Evolutionary conservation across 2,113 vertebrate species (phyloP).

Genomic region (Phyllostomus discolor): DNA sequence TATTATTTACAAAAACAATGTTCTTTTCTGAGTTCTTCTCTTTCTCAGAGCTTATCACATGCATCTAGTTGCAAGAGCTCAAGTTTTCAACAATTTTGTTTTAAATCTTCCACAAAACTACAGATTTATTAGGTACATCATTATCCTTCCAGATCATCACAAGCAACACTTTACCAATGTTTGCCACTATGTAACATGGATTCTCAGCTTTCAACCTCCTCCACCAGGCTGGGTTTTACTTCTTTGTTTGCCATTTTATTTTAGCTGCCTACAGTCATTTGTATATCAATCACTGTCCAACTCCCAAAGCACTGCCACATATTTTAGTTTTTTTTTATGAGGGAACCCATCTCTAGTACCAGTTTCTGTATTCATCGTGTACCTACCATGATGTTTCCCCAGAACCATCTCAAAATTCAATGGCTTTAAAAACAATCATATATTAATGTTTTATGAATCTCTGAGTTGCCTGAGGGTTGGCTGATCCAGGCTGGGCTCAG

Average conservation of each 20-base stretch:
- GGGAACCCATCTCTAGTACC: not conserved
- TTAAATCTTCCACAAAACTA: not conserved
- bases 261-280: not conserved
- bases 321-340: not conserved
- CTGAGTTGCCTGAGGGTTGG: not conserved
- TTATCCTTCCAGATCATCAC: not conserved
- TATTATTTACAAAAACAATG: not conserved
- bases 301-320: not conserved
- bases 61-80: not conserved
- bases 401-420: not conserved
- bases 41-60: not conserved
- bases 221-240: not conserved
- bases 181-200: not conserved
- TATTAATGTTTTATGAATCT: not conserved
- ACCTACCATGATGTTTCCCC: not conserved
- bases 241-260: not conserved
- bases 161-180: not conserved
- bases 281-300: not conserved
- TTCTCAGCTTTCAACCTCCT: not conserved
- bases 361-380: not conserved
- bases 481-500: not conserved
- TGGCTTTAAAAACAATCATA: not conserved
- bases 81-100: not conserved
- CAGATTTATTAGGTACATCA: not conserved
- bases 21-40: not conserved